These are phyloP conservation scores for Zeus faber DNA, from an alignment of 2,113 vertebrate genomes.

Conservation along the genomic window DNA sequence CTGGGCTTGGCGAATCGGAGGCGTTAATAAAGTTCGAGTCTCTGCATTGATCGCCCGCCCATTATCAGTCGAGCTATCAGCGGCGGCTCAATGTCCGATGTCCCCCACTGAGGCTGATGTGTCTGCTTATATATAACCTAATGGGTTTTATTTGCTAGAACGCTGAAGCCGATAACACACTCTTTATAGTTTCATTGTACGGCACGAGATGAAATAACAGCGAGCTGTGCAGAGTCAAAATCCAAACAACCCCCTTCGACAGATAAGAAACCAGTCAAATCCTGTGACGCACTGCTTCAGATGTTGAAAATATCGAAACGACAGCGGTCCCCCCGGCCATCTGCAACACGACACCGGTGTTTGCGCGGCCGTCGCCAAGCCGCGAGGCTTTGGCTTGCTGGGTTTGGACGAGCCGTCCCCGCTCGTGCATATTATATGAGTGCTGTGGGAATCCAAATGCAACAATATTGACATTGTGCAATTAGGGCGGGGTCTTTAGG, in stretches of 20 bases:
- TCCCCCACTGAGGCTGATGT: constrained; percentile 20
- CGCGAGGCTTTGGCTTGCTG: constrained; percentile 20
- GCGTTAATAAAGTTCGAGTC: constrained; percentile 61
- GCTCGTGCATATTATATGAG: constrained; percentile 61
- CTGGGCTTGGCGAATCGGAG: constrained; percentile 41
- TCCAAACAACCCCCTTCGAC: no score
- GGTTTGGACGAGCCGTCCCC: constrained; percentile 43
- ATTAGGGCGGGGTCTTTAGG: constrained; percentile 72
- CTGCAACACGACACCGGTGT: constrained; percentile 27
- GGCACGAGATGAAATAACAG: no score
- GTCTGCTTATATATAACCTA: constrained; percentile 1
- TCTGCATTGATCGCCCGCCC: constrained; percentile 52
- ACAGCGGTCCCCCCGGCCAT: no score
- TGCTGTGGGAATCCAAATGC: constrained; percentile 69
- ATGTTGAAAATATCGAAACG: background rate
- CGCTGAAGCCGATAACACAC: no score
- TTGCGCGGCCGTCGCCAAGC: constrained; percentile 10
- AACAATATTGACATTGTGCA: constrained; percentile 76
- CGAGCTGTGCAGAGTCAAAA: no score
- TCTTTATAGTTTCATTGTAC: no score
- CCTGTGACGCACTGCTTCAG: no score
- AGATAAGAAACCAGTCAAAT: no score
- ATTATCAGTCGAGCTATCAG: constrained; percentile 47
- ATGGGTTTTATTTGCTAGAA: background rate
- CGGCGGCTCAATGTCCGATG: constrained; percentile 40